Conservation (phyloP, 2,797 vertebrate species). For the Myotis daubentonii region DNA sequence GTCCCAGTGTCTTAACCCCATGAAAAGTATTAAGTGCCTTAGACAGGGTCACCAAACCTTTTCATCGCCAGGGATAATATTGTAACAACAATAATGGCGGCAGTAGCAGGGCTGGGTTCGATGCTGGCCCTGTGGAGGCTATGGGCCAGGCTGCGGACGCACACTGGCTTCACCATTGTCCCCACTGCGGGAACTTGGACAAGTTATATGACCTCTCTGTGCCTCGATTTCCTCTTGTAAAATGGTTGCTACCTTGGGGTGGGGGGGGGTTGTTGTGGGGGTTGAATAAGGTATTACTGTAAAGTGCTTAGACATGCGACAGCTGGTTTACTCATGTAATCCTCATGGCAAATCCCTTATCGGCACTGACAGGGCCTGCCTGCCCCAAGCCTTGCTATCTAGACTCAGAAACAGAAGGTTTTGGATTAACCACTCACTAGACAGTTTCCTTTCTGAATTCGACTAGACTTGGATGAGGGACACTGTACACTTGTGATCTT, state of each 20-base stretch:
- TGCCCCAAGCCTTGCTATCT: background rate
- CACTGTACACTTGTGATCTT: background rate
- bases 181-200: background rate
- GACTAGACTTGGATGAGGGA: background rate
- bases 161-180: background rate
- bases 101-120: background rate
- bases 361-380: background rate
- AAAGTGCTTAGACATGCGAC: background rate
- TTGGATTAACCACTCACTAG: background rate
- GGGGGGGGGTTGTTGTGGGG: background rate
- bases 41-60: background rate
- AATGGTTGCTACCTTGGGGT: background rate
- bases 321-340: background rate
- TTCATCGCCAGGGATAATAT: background rate
- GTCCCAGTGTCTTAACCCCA: background rate
- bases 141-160: background rate
- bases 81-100: background rate
- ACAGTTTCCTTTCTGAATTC: background rate
- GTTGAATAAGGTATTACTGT: background rate
- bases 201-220: background rate
- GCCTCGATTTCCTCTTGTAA: background rate
- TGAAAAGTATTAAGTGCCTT: background rate
- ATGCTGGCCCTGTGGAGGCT: background rate
- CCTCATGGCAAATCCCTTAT: background rate
- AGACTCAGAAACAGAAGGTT: background rate